phyloP scores from a whole-genome alignment of 1,140 invertebrate genomes.

The Diabrotica undecimpunctata region DNA sequence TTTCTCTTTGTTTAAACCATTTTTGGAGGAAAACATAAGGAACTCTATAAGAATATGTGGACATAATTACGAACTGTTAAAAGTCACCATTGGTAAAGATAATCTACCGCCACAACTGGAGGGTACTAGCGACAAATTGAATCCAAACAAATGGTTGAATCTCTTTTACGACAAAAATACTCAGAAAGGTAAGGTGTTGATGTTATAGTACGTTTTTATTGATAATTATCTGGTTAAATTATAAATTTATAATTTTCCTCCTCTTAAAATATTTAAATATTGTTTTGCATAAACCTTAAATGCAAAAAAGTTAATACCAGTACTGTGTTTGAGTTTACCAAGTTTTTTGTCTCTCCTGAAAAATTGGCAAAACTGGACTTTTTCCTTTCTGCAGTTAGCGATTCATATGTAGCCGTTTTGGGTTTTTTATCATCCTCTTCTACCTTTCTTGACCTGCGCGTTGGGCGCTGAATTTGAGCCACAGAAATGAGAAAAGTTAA shows the following conservation, averaged over 20 bases:
- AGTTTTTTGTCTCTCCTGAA: neutral
- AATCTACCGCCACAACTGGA: constrained; percentile 12
- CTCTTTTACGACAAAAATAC: constrained; percentile 6
- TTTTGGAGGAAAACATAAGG: constrained; percentile 15
- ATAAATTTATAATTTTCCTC: neutral
- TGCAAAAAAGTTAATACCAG: neutral
- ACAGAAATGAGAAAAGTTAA: no score
- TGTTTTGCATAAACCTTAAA: no score
- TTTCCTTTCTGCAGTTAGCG: no score
- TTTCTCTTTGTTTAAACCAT: constrained; percentile 17
- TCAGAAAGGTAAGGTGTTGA: constrained; percentile 9
- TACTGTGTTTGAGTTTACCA: neutral
- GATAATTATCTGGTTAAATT: neutral
- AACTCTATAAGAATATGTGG: constrained; percentile 15
- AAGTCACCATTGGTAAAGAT: constrained; percentile 6
- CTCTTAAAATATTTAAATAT: no score
- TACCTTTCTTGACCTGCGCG: no score
- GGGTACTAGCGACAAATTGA: neutral
- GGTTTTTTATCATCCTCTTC: no score
- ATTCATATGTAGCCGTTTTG: no score
- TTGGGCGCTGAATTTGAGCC: no score
- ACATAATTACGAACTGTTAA: constrained; percentile 7
- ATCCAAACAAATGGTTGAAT: constrained; percentile 4
- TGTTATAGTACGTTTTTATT: neutral
- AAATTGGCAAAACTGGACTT: no score